Base-by-base conservation (phyloP, 37 sponge, comb jelly and placozoan species). In the Oscarella lobularis region DNA sequence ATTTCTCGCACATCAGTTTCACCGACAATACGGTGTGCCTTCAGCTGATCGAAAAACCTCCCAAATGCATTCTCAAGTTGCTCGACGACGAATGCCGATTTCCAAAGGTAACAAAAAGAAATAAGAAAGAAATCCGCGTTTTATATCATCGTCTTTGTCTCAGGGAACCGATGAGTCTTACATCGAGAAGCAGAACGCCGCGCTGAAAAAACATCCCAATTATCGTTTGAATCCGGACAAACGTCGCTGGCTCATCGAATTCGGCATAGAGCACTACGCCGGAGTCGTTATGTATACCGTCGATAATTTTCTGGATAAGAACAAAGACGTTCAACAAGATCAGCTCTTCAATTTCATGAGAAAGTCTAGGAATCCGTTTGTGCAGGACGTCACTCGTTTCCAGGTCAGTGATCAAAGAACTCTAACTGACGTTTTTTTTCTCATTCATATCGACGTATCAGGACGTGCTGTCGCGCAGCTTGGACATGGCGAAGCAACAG, bases 281-380 rank as follows among this genome's bases (percentile, higher is more conserved):
- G 96, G 96, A 1, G 78, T 80, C n/a, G 96, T 95, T 38, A 83
- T 82, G 33, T 95, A 95, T 74, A 73, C 38, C 0, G 87, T 95
- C 0, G 68, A 75, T 2, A 69, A 78, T 31, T 88, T 95, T 74
- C 85, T 95, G 38, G 89, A 90, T 67, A 95, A 91, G 83, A 95
- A 95, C 89, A 95, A 95, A 76, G 91, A 91, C 35, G 88, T 91
- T 39, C 96, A 95, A 55, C 89, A 95, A 39, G 92, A 88, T 20
- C 75, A 87, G 80, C 75, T 95, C 37, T 95, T 95, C 80, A 92
- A 95, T 35, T 79, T 39, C 39, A 89, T 95, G 74, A 82, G 85
- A 67, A 39, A 66, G 5, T 91, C 96, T 35, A 75, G 77, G 0
- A 76, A 67, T 31, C 70, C 80, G 0, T 95, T 95, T 69, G 79